A percentile compares a stretch with the other conserved stretches of the same genome.
These are phyloP conservation scores for Eupithecia exiguata DNA, from an alignment of 2,888 invertebrate genomes.

Conservation along the genomic window DNA sequence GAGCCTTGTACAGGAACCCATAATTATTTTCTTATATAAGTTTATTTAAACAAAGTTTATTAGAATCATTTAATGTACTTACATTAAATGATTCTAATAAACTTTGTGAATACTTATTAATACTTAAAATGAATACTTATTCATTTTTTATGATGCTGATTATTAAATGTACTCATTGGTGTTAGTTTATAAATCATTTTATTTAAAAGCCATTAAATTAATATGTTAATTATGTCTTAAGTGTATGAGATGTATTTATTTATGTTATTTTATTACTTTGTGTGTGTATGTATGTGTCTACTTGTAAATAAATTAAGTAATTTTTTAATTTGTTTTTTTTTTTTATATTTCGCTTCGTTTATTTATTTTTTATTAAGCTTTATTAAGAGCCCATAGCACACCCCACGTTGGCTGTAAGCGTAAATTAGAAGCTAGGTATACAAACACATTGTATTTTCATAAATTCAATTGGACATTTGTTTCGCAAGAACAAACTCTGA, in stretches of 20 bases:
- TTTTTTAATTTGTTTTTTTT: not conserved
- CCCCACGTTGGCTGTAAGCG: not conserved
- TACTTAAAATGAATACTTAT: too few relatives aligned
- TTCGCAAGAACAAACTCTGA: slow-evolving; percentile 19
- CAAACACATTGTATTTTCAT: not conserved
- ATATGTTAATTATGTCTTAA: not conserved
- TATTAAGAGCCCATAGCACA: too few relatives aligned
- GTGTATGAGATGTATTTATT: not conserved
- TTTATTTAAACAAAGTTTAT: too few relatives aligned
- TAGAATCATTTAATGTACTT: too few relatives aligned
- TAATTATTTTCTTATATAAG: not conserved
- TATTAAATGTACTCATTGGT: not conserved
- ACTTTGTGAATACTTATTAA: too few relatives aligned
- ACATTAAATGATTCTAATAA: not conserved
- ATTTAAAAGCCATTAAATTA: slow-evolving; percentile 7
- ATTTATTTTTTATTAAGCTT: too few relatives aligned
- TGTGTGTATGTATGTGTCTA: not conserved
- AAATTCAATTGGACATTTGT: slow-evolving; percentile 5
- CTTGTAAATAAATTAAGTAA: not conserved
- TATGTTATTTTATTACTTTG: slow-evolving; percentile 1
- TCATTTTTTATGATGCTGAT: not conserved
- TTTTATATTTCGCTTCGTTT: too few relatives aligned
- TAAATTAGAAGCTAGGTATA: not conserved
- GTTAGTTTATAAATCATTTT: not conserved
- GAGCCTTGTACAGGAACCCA: not conserved